Base-by-base conservation (phyloP, 1,140 invertebrate genomes). In the Globodera rostochiensis region DNA sequence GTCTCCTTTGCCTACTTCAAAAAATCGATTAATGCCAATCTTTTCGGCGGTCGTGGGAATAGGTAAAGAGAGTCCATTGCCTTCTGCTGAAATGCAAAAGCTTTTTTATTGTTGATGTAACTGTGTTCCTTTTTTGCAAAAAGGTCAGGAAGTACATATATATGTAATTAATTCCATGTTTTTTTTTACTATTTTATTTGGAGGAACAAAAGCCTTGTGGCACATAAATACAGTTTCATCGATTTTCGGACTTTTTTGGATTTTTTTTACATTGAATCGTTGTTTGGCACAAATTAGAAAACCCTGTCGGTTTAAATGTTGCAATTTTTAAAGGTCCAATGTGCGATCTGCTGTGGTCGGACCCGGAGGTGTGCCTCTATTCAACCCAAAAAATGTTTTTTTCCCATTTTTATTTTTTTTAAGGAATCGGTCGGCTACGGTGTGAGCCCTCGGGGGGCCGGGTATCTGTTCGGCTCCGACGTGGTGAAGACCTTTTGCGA, bases 291-390 rank as follows among this genome's bases (percentile, higher is more conserved):
- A 21, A 47, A 21, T 73, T 73, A 8, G 13, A 15, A 6, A n/a
- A 19, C 19, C 49, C 49, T 7, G 6, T 50, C 15, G 21, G 46
- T 73, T 21, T 45, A 15, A 64, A 64, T 19, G 6, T 25, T 1
- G 5, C 57, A 15, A 64, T 19, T 64, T 64, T 64, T 53, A 0
- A 13, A 67, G 74, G 76, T 13, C 97, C 98, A 21, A 99, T 99
- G 97, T 99, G 98, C 91, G 98, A 99, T 91, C 91, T 99, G 70
- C 91, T 99, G 13, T 99, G 98, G 98, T 98, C 96, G 85, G 98
- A 99, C 92, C 97, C 98, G 71, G 98, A 99, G 94, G 95, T 95
- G 94, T 91, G 8, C n/a, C 25, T 76, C 64, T 9, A 19, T 21
- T 6, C 15, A 69, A 21, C n/a, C 11, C 1, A 66, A 21, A 3